Conservation (phyloP, 2,797 vertebrate species). For the Xiphophorus birchmanni region DNA sequence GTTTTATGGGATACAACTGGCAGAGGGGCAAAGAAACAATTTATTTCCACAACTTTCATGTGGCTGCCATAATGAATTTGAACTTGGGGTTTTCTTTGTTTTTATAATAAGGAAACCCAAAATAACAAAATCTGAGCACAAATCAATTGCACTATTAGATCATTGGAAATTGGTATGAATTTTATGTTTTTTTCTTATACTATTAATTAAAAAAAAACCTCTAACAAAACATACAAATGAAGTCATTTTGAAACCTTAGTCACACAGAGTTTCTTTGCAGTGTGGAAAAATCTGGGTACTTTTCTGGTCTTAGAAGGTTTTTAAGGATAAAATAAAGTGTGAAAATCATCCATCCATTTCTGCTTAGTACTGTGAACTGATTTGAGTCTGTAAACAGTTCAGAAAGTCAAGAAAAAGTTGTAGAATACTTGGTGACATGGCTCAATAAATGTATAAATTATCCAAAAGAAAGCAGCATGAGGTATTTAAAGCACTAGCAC, state of each 20-base stretch:
- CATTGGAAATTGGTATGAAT: background rate
- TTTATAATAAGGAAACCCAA: background rate
- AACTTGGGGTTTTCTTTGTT: background rate
- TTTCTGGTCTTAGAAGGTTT: background rate
- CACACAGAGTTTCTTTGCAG: background rate
- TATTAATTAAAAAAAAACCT: no score
- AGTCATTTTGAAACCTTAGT: no score
- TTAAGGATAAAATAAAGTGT: background rate
- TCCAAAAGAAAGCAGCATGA: constrained; percentile 15
- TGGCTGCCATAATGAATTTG: background rate
- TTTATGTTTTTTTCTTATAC: background rate
- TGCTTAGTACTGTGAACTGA: background rate
- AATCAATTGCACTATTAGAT: background rate
- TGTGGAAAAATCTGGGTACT: background rate
- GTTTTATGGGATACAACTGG: background rate
- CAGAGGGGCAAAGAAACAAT: background rate
- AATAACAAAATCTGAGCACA: background rate
- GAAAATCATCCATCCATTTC: background rate
- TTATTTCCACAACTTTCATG: background rate
- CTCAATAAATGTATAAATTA: constrained; percentile 37
- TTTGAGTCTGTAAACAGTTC: background rate
- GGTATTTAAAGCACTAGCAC: constrained; percentile 30
- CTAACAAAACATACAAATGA: no score
- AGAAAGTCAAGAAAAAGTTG: background rate
- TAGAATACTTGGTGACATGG: background rate